A percentile compares a stretch with the other conserved stretches of the same genome.
Evolutionary conservation across 1,140 invertebrate species (phyloP).

Genomic region (Panulirus ornatus): DNA sequence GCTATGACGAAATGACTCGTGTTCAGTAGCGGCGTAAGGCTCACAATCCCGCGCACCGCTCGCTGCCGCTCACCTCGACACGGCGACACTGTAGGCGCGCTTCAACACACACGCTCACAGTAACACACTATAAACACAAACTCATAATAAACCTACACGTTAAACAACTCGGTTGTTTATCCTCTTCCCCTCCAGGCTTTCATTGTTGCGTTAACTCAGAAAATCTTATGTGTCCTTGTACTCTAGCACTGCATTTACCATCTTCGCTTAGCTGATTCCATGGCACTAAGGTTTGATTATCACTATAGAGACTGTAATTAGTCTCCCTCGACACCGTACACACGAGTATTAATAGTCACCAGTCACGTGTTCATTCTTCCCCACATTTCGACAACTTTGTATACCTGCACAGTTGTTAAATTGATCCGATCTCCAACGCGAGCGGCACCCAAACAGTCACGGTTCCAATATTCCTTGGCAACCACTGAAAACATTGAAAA

Average conservation of each 20-base stretch:
- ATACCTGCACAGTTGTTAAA: slow-evolving; percentile 47
- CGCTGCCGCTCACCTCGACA: not conserved
- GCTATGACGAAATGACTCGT: slow-evolving; percentile 28
- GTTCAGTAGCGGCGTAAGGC: slow-evolving; percentile 14
- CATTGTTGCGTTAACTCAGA: slow-evolving; percentile 29
- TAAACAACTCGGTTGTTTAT: slow-evolving; percentile 38
- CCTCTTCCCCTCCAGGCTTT: slow-evolving; percentile 37
- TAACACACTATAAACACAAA: slow-evolving; percentile 33
- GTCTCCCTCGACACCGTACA: not conserved
- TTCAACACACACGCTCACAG: slow-evolving; percentile 2
- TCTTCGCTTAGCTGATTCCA: slow-evolving; percentile 25
- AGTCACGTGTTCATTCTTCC: slow-evolving; percentile 46
- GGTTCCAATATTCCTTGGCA: slow-evolving; percentile 55
- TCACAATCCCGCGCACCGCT: slow-evolving; percentile 24
- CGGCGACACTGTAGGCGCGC: not conserved
- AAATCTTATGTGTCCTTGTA: slow-evolving; percentile 16
- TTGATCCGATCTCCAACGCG: slow-evolving; percentile 25
- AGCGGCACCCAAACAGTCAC: slow-evolving; percentile 48
- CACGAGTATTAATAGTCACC: slow-evolving; percentile 8
- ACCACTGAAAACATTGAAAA: slow-evolving; percentile 60
- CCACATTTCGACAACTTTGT: slow-evolving; percentile 52
- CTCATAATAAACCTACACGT: slow-evolving; percentile 46
- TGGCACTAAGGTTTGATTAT: slow-evolving; percentile 7
- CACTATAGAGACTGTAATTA: slow-evolving; percentile 21
- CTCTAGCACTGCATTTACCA: slow-evolving; percentile 8